Percentiles rank a stretch among this genome's conserved stretches.
Evolutionary conservation across 2,113 vertebrate genomes (phyloP).

Genomic region (Cairina moschata): DNA sequence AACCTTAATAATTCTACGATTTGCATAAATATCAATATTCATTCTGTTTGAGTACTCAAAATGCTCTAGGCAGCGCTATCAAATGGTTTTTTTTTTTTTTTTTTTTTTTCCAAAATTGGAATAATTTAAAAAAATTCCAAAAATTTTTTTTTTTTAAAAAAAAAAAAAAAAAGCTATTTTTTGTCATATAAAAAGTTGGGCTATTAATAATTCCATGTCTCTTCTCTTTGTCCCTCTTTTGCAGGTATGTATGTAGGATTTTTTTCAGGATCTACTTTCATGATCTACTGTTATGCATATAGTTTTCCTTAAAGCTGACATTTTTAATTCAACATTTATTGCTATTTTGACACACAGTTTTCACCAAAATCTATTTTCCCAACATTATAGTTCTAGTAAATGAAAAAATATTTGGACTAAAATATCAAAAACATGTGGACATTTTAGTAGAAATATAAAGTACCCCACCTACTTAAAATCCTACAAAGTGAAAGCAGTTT

Average conservation of each 20-base stretch:
- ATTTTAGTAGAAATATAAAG: background rate
- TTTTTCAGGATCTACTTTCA: background rate
- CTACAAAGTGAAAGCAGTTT: background rate
- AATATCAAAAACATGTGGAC: background rate
- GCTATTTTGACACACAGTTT: background rate
- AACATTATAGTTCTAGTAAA: background rate
- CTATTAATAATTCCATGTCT: background rate
- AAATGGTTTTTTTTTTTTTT: background rate
- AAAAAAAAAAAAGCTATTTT: background rate
- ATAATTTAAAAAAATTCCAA: background rate
- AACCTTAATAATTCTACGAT: no score
- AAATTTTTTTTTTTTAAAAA: background rate
- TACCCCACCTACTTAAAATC: background rate
- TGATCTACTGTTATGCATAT: background rate
- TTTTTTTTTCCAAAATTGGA: background rate
- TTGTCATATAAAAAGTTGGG: background rate
- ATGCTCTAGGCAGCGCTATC: background rate
- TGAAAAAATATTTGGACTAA: background rate
- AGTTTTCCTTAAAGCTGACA: background rate
- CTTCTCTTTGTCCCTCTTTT: background rate
- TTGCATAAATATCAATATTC: no score
- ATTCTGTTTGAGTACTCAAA: background rate
- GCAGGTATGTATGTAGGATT: fast-evolving
- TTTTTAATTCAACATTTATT: background rate
- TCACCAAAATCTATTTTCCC: background rate